Percentiles rank a stretch among this genome's conserved stretches.
Evolutionary conservation across 2,797 vertebrate species (phyloP).

Genomic region (Periparus ater): DNA sequence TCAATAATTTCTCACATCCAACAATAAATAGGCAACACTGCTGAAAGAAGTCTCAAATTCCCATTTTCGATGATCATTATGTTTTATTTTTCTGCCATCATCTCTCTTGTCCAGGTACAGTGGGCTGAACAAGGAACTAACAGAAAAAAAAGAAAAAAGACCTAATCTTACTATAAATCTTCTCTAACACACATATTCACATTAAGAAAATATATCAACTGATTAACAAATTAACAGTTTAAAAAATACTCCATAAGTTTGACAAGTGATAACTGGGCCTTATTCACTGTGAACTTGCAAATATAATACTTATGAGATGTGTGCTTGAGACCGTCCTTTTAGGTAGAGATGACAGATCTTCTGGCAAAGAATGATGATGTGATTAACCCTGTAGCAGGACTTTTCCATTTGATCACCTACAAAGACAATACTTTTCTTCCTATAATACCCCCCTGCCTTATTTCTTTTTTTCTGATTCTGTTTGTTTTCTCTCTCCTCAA

Average conservation of each 20-base stretch:
- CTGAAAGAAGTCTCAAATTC: not conserved
- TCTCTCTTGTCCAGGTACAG: not conserved
- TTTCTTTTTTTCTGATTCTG: not conserved
- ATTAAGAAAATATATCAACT: not conserved
- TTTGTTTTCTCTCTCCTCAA: not conserved
- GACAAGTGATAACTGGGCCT: not conserved
- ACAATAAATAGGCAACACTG: not conserved
- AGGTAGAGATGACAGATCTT: not conserved
- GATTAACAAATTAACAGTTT: not conserved
- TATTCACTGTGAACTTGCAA: not conserved
- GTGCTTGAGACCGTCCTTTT: not conserved
- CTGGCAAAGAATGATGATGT: not conserved
- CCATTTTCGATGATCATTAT: not conserved
- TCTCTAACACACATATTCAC: not conserved
- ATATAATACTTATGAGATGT: not conserved
- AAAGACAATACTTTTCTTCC: not conserved
- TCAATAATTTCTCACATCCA: not conserved
- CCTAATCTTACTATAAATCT: not conserved
- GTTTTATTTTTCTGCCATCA: not conserved
- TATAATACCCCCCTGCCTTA: fast-evolving
- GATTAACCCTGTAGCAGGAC: not conserved
- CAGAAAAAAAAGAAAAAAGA: not conserved
- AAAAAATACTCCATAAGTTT: not conserved
- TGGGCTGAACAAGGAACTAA: not conserved
- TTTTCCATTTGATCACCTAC: not conserved